Percentiles rank a stretch among this genome's conserved stretches.
Conservation (phyloP, 2,113 vertebrate genomes). For the Origma solitaria region DNA sequence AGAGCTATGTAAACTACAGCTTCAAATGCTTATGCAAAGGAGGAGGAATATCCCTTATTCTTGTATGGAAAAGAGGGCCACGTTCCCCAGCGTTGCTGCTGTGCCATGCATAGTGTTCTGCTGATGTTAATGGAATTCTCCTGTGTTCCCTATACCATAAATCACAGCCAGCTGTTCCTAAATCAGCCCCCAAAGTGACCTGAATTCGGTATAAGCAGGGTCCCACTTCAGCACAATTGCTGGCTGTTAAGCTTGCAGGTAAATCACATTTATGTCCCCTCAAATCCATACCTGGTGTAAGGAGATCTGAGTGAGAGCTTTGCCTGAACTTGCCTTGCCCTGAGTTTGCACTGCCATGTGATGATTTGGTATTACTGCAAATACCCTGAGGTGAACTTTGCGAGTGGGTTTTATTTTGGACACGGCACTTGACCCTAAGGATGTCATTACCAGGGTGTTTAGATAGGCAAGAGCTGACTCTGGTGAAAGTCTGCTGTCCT, state of each 20-base stretch:
- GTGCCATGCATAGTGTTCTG: not conserved
- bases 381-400: not conserved
- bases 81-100: not conserved
- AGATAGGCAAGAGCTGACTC: not conserved
- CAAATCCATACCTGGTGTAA: not conserved
- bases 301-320: not conserved
- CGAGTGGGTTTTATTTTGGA: not conserved
- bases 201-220: fast-evolving
- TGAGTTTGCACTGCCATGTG: not conserved
- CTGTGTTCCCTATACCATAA: not conserved
- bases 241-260: not conserved
- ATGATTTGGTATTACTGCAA: not conserved
- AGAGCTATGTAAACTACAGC: not conserved
- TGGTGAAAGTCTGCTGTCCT: not conserved
- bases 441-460: not conserved
- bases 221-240: not conserved
- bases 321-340: not conserved
- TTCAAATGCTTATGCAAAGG: not conserved
- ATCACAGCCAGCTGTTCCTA: not conserved
- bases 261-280: conserved; percentile 9
- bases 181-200: not conserved
- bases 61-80: not conserved
- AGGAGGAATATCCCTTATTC: not conserved
- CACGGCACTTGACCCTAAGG: not conserved
- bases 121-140: not conserved